Percentiles rank a stretch among this genome's conserved stretches.
phyloP scores from a whole-genome alignment of 2,113 vertebrate species.

The Fregetta grallaria region DNA sequence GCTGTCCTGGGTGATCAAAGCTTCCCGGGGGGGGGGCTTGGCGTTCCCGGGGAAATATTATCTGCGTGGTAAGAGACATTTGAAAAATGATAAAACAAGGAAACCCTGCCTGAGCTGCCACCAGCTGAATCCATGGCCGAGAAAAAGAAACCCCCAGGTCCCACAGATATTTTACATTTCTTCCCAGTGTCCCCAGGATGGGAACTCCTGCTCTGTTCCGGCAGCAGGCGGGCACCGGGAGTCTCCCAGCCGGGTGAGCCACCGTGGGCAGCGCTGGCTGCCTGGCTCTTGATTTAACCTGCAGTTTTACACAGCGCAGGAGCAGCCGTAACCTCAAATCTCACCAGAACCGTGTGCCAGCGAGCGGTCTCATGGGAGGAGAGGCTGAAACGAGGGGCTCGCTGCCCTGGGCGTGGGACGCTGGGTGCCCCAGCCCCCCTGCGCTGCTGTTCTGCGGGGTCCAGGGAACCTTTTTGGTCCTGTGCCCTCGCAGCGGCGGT shows the following conservation, averaged over 20 bases:
- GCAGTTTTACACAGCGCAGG: neutral
- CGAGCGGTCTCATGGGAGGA: neutral
- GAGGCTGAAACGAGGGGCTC: neutral
- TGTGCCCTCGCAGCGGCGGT: neutral
- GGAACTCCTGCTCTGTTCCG: neutral
- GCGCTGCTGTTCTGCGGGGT: accelerated
- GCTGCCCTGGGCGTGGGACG: neutral
- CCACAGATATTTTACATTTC: neutral
- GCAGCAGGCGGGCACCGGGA: neutral
- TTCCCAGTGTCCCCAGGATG: neutral
- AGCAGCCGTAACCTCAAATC: neutral
- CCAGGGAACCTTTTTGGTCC: neutral
- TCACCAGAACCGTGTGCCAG: neutral
- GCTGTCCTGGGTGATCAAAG: neutral
- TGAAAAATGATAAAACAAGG: neutral
- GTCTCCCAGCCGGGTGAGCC: neutral
- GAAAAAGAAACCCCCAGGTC: neutral
- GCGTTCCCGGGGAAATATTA: accelerated
- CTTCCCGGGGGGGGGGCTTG: neutral
- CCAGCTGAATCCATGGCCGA: neutral
- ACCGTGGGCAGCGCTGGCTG: neutral
- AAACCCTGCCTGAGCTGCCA: neutral
- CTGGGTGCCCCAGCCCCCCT: neutral
- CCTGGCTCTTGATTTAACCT: neutral
- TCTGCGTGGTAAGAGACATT: neutral